A percentile compares a stretch with the other conserved stretches of the same genome.
phyloP scores from a whole-genome alignment of 2,888 invertebrate genomes.

The Epirrhoe tristata region DNA sequence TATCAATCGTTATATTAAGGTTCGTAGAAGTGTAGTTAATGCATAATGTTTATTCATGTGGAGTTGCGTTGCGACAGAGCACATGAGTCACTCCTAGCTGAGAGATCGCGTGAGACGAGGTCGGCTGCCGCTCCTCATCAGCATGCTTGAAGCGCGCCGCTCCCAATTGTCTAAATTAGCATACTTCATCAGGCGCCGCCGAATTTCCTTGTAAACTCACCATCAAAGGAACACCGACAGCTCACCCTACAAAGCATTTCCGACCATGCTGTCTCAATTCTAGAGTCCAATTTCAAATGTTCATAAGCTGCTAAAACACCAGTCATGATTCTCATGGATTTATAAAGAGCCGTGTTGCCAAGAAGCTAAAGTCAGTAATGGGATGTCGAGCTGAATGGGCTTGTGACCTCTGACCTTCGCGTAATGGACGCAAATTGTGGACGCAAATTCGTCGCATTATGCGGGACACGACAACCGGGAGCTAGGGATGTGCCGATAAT shows the following conservation, averaged over 20 bases:
- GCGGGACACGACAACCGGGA: constrained; percentile 48
- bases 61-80: constrained; percentile 6
- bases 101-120: constrained; percentile 29
- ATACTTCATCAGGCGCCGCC: constrained; percentile 75
- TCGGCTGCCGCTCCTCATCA: constrained; percentile 51
- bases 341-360: constrained; percentile 41
- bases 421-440: constrained; percentile 74
- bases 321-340: constrained; percentile 30
- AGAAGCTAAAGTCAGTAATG: constrained; percentile 45
- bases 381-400: constrained; percentile 36
- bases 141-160: constrained; percentile 60
- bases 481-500: constrained; percentile 39
- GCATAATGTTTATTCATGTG: constrained; percentile 14
- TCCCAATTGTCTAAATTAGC: constrained; percentile 78
- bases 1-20: constrained; percentile 8
- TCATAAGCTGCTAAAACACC: constrained; percentile 29
- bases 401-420: constrained; percentile 70
- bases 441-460: constrained; percentile 70
- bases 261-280: constrained; percentile 40
- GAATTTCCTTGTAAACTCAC: constrained; percentile 66
- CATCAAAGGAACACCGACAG: constrained; percentile 67
- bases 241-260: constrained; percentile 40
- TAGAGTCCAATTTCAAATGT: constrained; percentile 45
- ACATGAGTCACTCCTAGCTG: constrained; percentile 14
- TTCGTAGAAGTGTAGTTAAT: constrained; percentile 8